A percentile compares a stretch with the other conserved stretches of the same genome.
These are phyloP conservation scores for Galleria mellonella DNA, from an alignment of 1,140 invertebrate species.

Conservation along the genomic window DNA sequence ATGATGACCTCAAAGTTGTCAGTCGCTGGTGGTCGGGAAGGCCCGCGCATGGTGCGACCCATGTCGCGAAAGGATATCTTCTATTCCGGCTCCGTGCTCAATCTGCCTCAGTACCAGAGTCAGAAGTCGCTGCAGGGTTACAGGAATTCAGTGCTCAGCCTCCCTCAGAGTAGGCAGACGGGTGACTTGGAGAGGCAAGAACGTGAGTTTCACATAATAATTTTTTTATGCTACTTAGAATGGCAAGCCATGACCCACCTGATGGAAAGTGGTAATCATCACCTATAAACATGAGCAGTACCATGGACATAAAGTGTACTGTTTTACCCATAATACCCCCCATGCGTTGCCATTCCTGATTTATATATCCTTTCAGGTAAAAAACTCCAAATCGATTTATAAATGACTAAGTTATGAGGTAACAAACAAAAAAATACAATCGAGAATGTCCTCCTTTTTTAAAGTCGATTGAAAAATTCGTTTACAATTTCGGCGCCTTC, in stretches of 20 bases:
- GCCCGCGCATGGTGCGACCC: conserved; percentile 87
- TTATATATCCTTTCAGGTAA: conserved; percentile 5
- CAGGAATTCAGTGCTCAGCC: conserved; percentile 86
- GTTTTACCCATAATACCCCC: too few relatives aligned
- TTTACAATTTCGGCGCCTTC: background rate
- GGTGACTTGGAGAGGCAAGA: conserved; percentile 81
- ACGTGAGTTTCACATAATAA: conserved; percentile 78
- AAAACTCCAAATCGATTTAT: too few relatives aligned
- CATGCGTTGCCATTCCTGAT: too few relatives aligned
- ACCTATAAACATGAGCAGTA: too few relatives aligned
- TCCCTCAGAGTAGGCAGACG: conserved; percentile 80
- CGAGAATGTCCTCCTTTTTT: too few relatives aligned
- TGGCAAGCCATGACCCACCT: too few relatives aligned
- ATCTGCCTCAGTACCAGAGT: conserved; percentile 93
- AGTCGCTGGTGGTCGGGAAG: conserved; percentile 69
- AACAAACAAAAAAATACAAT: too few relatives aligned
- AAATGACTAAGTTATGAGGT: too few relatives aligned
- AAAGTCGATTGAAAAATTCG: background rate
- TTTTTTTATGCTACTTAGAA: background rate
- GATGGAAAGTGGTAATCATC: too few relatives aligned
- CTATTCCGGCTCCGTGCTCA: conserved; percentile 95
- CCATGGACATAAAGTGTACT: too few relatives aligned
- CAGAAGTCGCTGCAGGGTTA: conserved; percentile 94
- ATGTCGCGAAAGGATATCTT: conserved; percentile 98
- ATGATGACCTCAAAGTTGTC: conserved; percentile 66